A percentile compares a stretch with the other conserved stretches of the same genome.
These are phyloP conservation scores for Stratiomys singularior DNA, from an alignment of 2,888 invertebrate genomes.

Conservation along the genomic window DNA sequence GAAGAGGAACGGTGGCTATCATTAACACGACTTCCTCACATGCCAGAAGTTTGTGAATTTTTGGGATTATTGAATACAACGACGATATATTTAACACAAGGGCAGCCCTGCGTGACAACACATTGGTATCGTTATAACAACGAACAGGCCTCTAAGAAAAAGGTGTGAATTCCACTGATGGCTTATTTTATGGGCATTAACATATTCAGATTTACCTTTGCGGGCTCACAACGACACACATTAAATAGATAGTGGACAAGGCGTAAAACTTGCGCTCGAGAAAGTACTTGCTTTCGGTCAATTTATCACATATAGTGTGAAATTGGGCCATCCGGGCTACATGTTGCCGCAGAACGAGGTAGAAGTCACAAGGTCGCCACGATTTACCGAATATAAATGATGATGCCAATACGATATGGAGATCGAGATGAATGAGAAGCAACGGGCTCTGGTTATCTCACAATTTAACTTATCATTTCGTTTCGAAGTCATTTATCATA, in stretches of 20 bases:
- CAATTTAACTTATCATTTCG: conserved; percentile 44
- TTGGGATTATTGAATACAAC: too few species aligned
- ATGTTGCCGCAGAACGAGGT: neutral
- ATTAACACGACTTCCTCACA: neutral
- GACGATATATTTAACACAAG: neutral
- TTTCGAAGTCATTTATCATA: conserved; percentile 49
- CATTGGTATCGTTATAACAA: conserved; percentile 5
- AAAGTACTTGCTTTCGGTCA: neutral
- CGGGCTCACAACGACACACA: conserved; percentile 20
- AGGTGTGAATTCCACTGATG: conserved; percentile 42
- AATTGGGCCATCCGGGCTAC: conserved; percentile 30
- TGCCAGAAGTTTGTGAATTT: neutral
- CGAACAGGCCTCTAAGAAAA: conserved; percentile 3
- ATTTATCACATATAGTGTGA: conserved; percentile 17
- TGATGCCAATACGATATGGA: conserved; percentile 1
- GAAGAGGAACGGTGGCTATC: neutral
- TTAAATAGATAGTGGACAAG: conserved; percentile 39
- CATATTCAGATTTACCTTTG: neutral
- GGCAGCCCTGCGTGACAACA: neutral
- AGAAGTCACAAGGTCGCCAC: conserved; percentile 35
- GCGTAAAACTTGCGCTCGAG: neutral
- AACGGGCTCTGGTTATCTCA: neutral
- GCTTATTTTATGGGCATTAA: conserved; percentile 14
- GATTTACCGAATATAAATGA: conserved; percentile 17
- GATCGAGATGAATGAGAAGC: neutral